Evolutionary conservation across 2,113 vertebrate genomes (phyloP), one percentile per base, ranked within the genome.

Genomic region (Passer montanus): DNA sequence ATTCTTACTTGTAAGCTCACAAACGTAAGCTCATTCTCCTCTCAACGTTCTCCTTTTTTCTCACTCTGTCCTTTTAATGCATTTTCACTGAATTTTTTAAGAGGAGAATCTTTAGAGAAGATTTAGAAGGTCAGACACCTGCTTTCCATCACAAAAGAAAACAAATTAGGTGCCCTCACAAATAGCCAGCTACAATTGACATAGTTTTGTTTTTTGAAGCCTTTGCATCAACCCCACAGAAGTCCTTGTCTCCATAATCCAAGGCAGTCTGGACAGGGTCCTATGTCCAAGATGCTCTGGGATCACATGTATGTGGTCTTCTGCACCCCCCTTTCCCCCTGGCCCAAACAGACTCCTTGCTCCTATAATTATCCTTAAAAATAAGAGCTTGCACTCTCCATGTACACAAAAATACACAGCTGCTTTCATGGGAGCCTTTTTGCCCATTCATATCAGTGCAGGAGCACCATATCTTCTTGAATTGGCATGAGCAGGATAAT

Each of bases 311-410:
- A 6, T 16, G 14, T 35, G 27, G 33, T 64, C 62, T 27, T 24
- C 11, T 44, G 64, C 4, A 7, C 9, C 15, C 7, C 7, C 5
- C 28, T 28, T 13, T 18, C 12, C 7, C 12, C 53, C 9, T 1
- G 2, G 39, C 50, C 27, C n/a, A 33, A 60, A 58, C 10, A 53
- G 59, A 37, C 6, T 30, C n/a, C 62, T 18, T 58, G 23, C 37
- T 75, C 81, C 31, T 22, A 1, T 13, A 79, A 43, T 23, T 58
- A 33, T 53, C 49, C 37, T 58, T 69, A 87, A 62, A 91, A 86
- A 84, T 13, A 24, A n/a, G 85, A 73, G 30, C 35, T 69, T 76
- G 18, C 1, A 5, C 50, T 85, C 37, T 55, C 41, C 53, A 18
- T 58, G 39, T 58, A 64, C 67, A 74, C 68, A 75, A 31, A 37